phyloP scores from a whole-genome alignment of 2,888 invertebrate species.

The Epistrophe eligans region DNA sequence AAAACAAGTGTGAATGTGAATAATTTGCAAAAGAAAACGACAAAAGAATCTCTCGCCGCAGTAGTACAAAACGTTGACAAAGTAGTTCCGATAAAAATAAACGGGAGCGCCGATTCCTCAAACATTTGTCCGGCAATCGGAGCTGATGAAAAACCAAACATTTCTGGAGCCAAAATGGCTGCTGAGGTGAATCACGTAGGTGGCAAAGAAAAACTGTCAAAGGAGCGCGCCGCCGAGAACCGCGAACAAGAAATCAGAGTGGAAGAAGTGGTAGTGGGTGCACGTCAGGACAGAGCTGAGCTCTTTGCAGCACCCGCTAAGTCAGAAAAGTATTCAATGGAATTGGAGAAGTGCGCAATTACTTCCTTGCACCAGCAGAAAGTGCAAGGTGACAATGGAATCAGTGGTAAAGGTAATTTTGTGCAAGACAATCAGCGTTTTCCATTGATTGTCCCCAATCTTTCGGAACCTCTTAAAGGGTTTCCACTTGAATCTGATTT shows the following conservation, averaged over 20 bases:
- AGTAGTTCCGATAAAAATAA: slow-evolving; percentile 26
- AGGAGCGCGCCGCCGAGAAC: slow-evolving; percentile 73
- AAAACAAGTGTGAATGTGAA: slow-evolving; percentile 54
- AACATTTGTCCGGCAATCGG: slow-evolving; percentile 54
- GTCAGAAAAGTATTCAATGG: slow-evolving; percentile 62
- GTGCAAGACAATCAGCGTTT: background rate
- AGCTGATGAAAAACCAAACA: slow-evolving; percentile 62
- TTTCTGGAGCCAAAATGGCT: slow-evolving; percentile 75
- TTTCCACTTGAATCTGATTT: too few species aligned
- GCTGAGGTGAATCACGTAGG: slow-evolving; percentile 75
- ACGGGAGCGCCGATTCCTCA: slow-evolving; percentile 55
- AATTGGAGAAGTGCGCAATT: slow-evolving; percentile 47
- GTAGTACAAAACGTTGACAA: slow-evolving; percentile 52
- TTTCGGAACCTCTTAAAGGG: too few species aligned
- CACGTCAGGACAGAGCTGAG: slow-evolving; percentile 41
- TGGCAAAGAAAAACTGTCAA: slow-evolving; percentile 70
- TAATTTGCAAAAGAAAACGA: slow-evolving; percentile 40
- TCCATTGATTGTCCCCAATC: too few species aligned
- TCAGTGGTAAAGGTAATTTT: slow-evolving; percentile 59
- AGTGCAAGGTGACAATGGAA: slow-evolving; percentile 50
- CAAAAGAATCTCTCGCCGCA: slow-evolving; percentile 44
- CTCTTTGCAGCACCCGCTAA: slow-evolving; percentile 63
- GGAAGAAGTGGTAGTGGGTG: background rate
- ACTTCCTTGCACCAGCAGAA: slow-evolving; percentile 35
- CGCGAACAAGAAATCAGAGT: slow-evolving; percentile 16